Base-by-base conservation (phyloP, 2,797 vertebrate species). In the Acrossocheilus fasciatus region DNA sequence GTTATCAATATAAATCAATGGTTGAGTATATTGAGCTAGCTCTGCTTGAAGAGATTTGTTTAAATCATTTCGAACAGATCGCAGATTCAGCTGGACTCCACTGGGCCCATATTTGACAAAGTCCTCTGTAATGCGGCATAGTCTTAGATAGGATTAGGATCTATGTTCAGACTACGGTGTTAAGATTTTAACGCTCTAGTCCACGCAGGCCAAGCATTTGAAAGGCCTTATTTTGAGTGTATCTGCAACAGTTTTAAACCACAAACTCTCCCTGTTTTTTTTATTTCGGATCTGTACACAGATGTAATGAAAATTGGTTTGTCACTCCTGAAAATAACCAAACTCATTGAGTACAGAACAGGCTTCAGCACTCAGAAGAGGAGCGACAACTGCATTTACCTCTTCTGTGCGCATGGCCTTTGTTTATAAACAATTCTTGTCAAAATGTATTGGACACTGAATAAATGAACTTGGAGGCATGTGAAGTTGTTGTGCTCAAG, bases 1-100 rank as follows among this genome's bases (percentile, higher is more conserved):
- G 41, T 50, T 36, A 66, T 76, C 41, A 52, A 39, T 75, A 39
- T 66, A 84, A 39, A 50, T 76, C 43, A 76, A 17, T 62, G 26
- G 43, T 12, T 47, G 54, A 64, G 45, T 75, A 36, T 34, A 74
- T 34, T 10, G 17, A 83, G n/a, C 39, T 5, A 72, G 6, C 23
- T 41, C 20, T 39, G 45, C 47, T 82, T 1, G 47, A 15, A 39
- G 30, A 52, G 45, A 72, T 45, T 15, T 18, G 57, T 66, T 47
- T 76, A 36, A 36, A 66, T 66, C 2, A 12, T 52, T 18, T 50
- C 0, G 1, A 45, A 17, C 78, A 80, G 45, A 50, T 52, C 62
- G 82, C 36, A 59, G 81, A 72, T 69, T 81, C 78, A 47, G 6
- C 59, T 39, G 79, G 79, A 81, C 79, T 81, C 79, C 62, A 14